A percentile compares a stretch with the other conserved stretches of the same genome.
These are phyloP conservation scores for Lepilemur septentrionalis DNA, from an alignment of 2,797 vertebrate species.

Conservation along the genomic window DNA sequence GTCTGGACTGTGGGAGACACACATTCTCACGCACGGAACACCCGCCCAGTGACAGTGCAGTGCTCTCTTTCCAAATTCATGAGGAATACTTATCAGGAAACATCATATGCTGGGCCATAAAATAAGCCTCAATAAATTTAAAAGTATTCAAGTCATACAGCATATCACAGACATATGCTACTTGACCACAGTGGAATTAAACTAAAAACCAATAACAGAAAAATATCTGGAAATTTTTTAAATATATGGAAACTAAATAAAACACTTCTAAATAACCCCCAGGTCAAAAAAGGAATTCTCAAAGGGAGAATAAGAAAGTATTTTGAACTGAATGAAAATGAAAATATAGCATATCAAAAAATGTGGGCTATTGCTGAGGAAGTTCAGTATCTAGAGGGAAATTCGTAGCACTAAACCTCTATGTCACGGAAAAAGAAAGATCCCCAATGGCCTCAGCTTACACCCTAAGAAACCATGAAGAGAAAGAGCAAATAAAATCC, in stretches of 20 bases:
- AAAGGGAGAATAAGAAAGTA: background rate
- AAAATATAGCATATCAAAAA: background rate
- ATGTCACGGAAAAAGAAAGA: accelerated
- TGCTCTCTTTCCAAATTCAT: background rate
- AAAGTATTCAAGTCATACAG: background rate
- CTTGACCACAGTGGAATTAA: background rate
- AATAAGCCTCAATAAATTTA: background rate
- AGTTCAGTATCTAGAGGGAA: no score
- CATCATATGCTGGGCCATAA: background rate
- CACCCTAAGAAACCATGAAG: background rate
- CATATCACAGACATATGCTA: background rate
- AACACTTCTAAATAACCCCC: background rate
- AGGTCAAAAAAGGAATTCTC: background rate
- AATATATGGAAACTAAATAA: background rate
- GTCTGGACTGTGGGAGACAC: accelerated
- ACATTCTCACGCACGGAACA: accelerated
- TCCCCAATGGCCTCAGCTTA: accelerated
- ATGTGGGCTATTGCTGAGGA: accelerated
- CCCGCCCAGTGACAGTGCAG: no score
- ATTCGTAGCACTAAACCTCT: background rate
- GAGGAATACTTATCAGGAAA: background rate
- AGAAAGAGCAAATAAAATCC: background rate
- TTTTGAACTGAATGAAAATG: background rate
- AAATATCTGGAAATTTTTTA: background rate
- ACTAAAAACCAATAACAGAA: background rate